Conservation (phyloP, 2,113 vertebrate genomes). For the Loxodonta africana region DNA sequence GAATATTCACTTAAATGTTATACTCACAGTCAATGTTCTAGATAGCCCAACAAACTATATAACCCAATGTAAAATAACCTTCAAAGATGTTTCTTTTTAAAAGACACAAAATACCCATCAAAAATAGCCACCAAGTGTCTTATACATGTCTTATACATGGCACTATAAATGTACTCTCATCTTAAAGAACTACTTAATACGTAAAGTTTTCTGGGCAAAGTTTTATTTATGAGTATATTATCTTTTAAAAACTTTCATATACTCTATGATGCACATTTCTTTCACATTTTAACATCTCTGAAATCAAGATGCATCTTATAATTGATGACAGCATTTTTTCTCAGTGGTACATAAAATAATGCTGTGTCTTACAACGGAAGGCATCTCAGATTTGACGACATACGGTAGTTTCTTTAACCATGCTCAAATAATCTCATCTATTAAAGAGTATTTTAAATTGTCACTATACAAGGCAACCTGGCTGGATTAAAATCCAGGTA, state of each 20-base stretch:
- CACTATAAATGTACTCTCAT: conserved; percentile 78
- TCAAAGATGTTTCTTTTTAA: conserved; percentile 79
- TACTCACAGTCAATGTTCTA: conserved; percentile 70
- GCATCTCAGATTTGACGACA: conserved; percentile 76
- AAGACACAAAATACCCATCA: conserved; percentile 82
- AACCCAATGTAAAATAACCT: conserved; percentile 80
- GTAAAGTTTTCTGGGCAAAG: conserved; percentile 68
- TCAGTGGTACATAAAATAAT: conserved; percentile 65
- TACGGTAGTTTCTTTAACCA: conserved; percentile 74
- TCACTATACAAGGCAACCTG: conserved; percentile 60
- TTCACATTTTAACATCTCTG: conserved; percentile 67
- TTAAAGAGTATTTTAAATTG: conserved; percentile 70
- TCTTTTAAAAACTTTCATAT: conserved; percentile 66
- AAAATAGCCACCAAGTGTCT: conserved; percentile 82
- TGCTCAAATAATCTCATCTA: conserved; percentile 68
- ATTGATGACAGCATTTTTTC: conserved; percentile 64
- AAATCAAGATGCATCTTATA: conserved; percentile 71
- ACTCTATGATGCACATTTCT: conserved; percentile 67
- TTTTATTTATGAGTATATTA: conserved; percentile 64
- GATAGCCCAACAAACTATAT: conserved; percentile 73
- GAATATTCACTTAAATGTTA: conserved; percentile 72
- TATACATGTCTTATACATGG: conserved; percentile 65
- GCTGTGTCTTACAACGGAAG: conserved; percentile 65
- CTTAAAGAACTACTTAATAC: conserved; percentile 76
- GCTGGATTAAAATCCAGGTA: conserved; percentile 67